Evolutionary conservation across 2,797 vertebrate genomes (phyloP), one percentile per base, ranked within the genome.

Genomic region (Xerus rutilus): DNA sequence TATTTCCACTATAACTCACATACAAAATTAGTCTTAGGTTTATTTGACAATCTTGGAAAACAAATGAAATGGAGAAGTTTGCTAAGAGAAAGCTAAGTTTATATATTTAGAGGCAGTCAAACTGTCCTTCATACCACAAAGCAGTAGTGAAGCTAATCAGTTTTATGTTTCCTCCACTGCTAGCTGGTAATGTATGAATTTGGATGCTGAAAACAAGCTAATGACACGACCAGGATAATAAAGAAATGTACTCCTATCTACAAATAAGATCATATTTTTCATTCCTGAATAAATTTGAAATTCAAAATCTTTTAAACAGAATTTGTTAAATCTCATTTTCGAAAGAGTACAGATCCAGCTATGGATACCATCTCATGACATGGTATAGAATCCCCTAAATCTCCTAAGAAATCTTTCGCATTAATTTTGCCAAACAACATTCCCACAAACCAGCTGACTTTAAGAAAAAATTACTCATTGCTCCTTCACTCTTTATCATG

Each of bases 401-500:
- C 93, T 87, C 43, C 21, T 47, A 52, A 62, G 84, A 65, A 47
- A 83, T 49, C 23, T 45, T 45, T 82, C 86, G 62, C 30, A 3
- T 88, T 69, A 73, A 89, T 57, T 79, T 77, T 84, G 49, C 79
- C 83, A 91, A 93, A 88, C 77, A 78, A 69, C 49, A 49, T 35
- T 28, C 18, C 77, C 45, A 81, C 23, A 73, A 93, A 69, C 14
- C 65, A 93, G 45, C 39, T 91, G 88, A 92, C 69, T 86, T 76
- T 64, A 35, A 83, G 78, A 78, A 85, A 95, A 65, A 96, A 90
- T 89, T 84, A 96, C 69, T 97, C 91, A 93, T 30, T 35, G 54
- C 67, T 96, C 74, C 64, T 79, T 21, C 30, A 13, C 23, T 52
- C 49, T 77, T 89, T 74, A 59, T 94, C 78, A 85, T 35, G 89